Conservation (phyloP, 2,797 vertebrate genomes). For the Menidia menidia region DNA sequence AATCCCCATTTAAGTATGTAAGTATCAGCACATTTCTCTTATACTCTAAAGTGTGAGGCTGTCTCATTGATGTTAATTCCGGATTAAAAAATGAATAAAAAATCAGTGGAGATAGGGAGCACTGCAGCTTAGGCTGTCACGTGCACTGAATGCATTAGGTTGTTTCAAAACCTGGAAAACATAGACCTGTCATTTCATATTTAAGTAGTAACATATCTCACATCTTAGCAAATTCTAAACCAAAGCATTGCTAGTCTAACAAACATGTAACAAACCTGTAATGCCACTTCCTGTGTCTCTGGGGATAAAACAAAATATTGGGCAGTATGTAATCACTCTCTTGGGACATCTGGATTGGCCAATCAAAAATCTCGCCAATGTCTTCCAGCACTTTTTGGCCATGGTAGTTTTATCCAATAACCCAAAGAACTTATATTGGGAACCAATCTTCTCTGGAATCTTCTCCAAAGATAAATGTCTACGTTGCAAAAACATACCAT, state of each 20-base stretch:
- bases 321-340: neutral
- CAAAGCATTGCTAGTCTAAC: neutral
- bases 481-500: neutral
- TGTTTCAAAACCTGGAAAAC: neutral
- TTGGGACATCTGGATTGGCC: neutral
- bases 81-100: neutral
- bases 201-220: neutral
- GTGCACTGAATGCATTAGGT: neutral
- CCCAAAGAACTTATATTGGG: neutral
- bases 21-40: neutral
- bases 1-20: neutral
- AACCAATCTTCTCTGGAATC: constrained; percentile 10
- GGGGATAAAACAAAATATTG: neutral
- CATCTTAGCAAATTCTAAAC: neutral
- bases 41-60: neutral
- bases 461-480: constrained; percentile 25
- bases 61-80: neutral
- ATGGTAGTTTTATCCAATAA: neutral
- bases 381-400: neutral
- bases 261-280: neutral
- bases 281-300: neutral
- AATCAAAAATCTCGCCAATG: neutral
- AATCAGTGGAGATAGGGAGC: neutral
- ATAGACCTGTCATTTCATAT: neutral
- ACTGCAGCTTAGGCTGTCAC: neutral